phyloP scores from a whole-genome alignment of 2,113 vertebrate genomes.

The Hippoglossus stenolepis region DNA sequence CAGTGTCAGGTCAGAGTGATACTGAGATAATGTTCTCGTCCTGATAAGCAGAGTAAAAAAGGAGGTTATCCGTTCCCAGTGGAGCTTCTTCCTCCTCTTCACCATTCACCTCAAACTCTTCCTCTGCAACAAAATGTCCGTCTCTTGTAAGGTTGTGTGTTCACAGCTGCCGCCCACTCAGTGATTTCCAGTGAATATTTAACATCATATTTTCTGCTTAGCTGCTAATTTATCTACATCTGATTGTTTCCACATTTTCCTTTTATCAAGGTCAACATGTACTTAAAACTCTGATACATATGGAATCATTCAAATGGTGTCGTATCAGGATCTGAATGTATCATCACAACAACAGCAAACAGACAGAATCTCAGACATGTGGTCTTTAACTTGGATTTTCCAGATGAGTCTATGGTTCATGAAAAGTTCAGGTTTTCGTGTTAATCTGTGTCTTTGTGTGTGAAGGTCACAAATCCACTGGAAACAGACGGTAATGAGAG shows the following conservation, averaged over 20 bases:
- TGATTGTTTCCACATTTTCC: no score
- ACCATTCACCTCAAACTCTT: neutral
- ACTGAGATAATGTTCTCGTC: constrained; percentile 1
- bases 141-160: no score
- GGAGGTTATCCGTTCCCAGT: constrained; percentile 56
- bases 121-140: constrained; percentile 15
- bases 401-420: neutral
- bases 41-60: constrained; percentile 21
- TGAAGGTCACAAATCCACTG: constrained; percentile 46
- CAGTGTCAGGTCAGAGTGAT: neutral
- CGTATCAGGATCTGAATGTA: neutral
- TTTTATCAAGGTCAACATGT: no score
- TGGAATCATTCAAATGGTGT: neutral
- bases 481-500: constrained; percentile 7
- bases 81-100: constrained; percentile 23
- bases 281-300: no score
- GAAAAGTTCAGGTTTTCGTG: constrained; percentile 38
- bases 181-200: no score
- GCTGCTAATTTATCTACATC: no score
- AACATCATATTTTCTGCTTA: no score
- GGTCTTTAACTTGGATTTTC: neutral
- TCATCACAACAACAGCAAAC: neutral
- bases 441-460: constrained; percentile 5
- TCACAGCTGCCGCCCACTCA: neutral
- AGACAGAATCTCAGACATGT: neutral